Evolutionary conservation across 2,888 invertebrate genomes (phyloP), one percentile per base, ranked within the genome.

Genomic region (Antheraea yamamai): DNA sequence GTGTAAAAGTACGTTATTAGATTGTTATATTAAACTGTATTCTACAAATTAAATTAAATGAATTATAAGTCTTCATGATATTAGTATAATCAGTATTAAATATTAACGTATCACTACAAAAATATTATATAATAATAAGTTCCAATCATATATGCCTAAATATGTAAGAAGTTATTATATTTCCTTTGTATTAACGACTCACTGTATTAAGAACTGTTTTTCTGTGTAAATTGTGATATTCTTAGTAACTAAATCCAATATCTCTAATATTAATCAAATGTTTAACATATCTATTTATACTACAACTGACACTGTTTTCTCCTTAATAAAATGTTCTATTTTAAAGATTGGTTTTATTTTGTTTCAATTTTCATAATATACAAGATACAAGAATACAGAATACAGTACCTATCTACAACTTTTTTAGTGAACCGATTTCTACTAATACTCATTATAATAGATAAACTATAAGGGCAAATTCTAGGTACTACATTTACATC

Each of bases 251-350:
- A 79, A 83, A 82, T 80, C 82, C 82, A 72, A 81, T 80, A 81
- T 81, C 81, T 85, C 82, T 79, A 81, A 81, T 81, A 82, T 80
- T 86, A 79, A 84, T 82, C 83, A 85, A 87, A 87, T 84, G 86
- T 82, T 86, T 84, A 81, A 89, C 89, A 90, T 90, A 90, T 90
- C 90, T 89, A 83, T 85, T 79, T 85, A 85, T 87, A 86, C 88
- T 88, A 87, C 82, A 84, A 84, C 71, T 68, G n/a, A 83, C 83
- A 81, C 85, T 78, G 83, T 81, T 85, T 86, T 87, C 83, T 83
- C 83, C 84, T 85, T 83, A 84, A 81, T 80, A 80, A 77, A 75
- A 78, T 82, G 84, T 88, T 85, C 81, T 82, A 70, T 84, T 81
- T 83, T 83, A 82, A 79, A 76, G 73, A 58, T 71, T 18, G 61